These are phyloP conservation scores for Eunapius fragilis DNA, from an alignment of 37 sponge, comb jelly and placozoan species.

Conservation along the genomic window DNA sequence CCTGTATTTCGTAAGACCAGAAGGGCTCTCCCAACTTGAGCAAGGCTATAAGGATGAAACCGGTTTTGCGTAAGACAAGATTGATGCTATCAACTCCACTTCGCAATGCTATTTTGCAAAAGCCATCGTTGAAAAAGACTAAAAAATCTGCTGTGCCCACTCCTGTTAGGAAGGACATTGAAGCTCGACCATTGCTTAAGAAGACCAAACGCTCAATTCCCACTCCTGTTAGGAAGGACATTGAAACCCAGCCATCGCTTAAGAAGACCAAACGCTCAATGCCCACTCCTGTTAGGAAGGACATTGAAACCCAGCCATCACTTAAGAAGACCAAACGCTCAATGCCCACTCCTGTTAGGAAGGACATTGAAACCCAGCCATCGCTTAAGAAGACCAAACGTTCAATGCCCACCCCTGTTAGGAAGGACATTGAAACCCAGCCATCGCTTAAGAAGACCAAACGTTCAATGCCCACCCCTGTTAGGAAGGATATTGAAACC, in stretches of 20 bases:
- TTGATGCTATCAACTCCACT: slow-evolving; percentile 58
- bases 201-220: slow-evolving; percentile 24
- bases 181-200: slow-evolving; percentile 20
- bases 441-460: slow-evolving; percentile 50
- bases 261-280: slow-evolving; percentile 39
- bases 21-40: slow-evolving; percentile 63
- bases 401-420: slow-evolving; percentile 55
- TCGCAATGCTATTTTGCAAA: slow-evolving; percentile 30
- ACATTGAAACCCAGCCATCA: slow-evolving; percentile 32
- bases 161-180: slow-evolving; percentile 61
- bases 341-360: slow-evolving; percentile 65
- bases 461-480: slow-evolving; percentile 63
- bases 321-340: slow-evolving; percentile 51
- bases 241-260: slow-evolving; percentile 29
- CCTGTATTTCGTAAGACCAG: slow-evolving; percentile 29
- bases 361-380: slow-evolving; percentile 46
- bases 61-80: slow-evolving; percentile 12
- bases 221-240: slow-evolving; percentile 65
- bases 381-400: slow-evolving; percentile 51
- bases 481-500: slow-evolving; percentile 50
- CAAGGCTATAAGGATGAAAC: slow-evolving; percentile 34
- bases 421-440: slow-evolving; percentile 45
- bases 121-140: slow-evolving; percentile 40
- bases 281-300: slow-evolving; percentile 68
- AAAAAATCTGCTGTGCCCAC: slow-evolving; percentile 53